Base-by-base conservation (phyloP, 2,113 vertebrate genomes). In the Microcebus lehilahytsara region DNA sequence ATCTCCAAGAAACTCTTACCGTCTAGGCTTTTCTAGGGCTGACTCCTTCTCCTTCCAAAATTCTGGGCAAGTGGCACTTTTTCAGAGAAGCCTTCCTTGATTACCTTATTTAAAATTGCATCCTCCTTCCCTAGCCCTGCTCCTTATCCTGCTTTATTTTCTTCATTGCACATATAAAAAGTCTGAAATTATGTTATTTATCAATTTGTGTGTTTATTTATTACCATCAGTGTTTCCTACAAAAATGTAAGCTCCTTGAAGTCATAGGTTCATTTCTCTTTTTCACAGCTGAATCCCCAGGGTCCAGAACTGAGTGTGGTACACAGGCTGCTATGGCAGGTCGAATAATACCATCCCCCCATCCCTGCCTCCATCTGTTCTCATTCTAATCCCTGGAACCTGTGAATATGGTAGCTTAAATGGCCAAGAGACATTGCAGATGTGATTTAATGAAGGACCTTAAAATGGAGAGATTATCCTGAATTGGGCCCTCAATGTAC, bases 61-160 rank as follows among this genome's bases (percentile, higher is more conserved):
- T 20, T 11, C 46, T 40, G 2, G 51, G 80, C 22, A 42, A 66
- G 66, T 30, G 32, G 16, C 17, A 58, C 34, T 6, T 74, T 80
- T 71, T 58, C 53, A 77, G 25, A 85, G 34, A 74, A 9, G 16
- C 3, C 22, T 85, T 25, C 34, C 3, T 78, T 71, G 53, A 64
- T 9, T 37, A 49, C 23, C 23, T 23, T 83, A 20, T 37, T 81
- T 37, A 85, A 67, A 87, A 93, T 16, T 72, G 22, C 16, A 49
- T 37, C 8, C 53, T 81, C 42, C 40, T 42, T 81, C 34, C 67
- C 37, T 17, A 53, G 32, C 23, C 11, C 53, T 71, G 32, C 9
- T 30, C 53, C 14, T 69, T 30, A 72, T 42, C 34, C 19, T 66
- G 32, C 30, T 86, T 89, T 75, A 30, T 89, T 92, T 86, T 75